Percentiles rank a stretch among this genome's conserved stretches.
phyloP scores from a whole-genome alignment of 1,140 invertebrate genomes.

The Dermatophagoides farinae region DNA sequence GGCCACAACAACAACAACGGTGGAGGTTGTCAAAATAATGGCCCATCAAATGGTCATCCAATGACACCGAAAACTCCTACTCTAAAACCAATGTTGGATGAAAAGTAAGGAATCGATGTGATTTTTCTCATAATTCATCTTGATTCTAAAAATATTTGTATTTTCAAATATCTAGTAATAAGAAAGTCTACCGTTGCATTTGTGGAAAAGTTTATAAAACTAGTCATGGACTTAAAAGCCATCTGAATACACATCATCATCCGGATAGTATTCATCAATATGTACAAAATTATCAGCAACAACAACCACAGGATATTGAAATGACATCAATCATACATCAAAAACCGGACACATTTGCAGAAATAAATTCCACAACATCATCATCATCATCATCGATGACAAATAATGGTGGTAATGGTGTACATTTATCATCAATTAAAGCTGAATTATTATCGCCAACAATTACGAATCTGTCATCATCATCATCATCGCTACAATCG shows the following conservation, averaged over 20 bases:
- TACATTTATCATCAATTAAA: background rate
- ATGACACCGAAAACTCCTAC: background rate
- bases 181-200: slow-evolving; percentile 51
- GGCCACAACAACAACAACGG: background rate
- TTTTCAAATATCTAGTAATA: slow-evolving; percentile 35
- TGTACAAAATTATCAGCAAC: background rate
- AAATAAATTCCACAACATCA: background rate
- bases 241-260: slow-evolving; percentile 27
- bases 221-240: slow-evolving; percentile 46
- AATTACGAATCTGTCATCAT: background rate
- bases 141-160: slow-evolving; percentile 6
- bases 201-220: slow-evolving; percentile 65
- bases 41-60: no score
- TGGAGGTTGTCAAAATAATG: no score
- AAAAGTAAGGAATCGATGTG: slow-evolving; percentile 1
- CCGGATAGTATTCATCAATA: background rate
- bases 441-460: background rate
- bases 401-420: no score
- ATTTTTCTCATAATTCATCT: background rate
- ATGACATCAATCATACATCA: background rate
- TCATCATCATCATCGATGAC: background rate
- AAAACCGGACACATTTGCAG: background rate
- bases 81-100: background rate
- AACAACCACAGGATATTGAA: background rate
- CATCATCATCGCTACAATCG: background rate